These are phyloP conservation scores for Chaetodon trifascialis DNA, from an alignment of 2,113 vertebrate species.

Conservation along the genomic window DNA sequence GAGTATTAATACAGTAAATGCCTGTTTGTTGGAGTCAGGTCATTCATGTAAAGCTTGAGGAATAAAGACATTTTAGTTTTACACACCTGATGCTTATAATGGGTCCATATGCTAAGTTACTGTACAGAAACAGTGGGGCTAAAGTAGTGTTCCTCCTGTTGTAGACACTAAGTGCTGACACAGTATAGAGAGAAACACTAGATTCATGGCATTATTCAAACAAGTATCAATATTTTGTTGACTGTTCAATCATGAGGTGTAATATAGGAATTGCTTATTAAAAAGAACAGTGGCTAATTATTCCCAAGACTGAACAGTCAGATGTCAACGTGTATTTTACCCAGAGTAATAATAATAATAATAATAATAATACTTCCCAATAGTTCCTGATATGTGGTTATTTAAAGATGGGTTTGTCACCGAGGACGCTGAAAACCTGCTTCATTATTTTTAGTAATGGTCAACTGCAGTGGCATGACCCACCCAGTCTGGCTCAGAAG, in stretches of 20 bases:
- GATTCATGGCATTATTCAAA: slow-evolving; percentile 42
- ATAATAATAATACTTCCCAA: background rate
- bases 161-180: slow-evolving; percentile 26
- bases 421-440: background rate
- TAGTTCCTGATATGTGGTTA: background rate
- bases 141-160: slow-evolving; percentile 25
- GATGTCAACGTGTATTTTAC: background rate
- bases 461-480: background rate
- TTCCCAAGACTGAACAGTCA: slow-evolving; percentile 12
- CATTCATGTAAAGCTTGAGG: slow-evolving; percentile 63
- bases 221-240: slow-evolving; percentile 37
- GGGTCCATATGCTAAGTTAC: slow-evolving; percentile 52
- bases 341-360: too few species aligned
- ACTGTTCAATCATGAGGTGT: slow-evolving; percentile 19
- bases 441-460: background rate
- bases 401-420: background rate
- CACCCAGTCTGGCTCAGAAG: background rate
- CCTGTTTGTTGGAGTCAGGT: slow-evolving; percentile 72
- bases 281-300: slow-evolving; percentile 16
- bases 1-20: slow-evolving; percentile 54
- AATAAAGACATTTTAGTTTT: slow-evolving; percentile 74
- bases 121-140: slow-evolving; percentile 31
- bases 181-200: slow-evolving; percentile 12
- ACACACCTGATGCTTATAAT: slow-evolving; percentile 56
- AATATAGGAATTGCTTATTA: slow-evolving; percentile 22